Conservation (phyloP, 1,140 invertebrate species). For the Cylas formicarius region DNA sequence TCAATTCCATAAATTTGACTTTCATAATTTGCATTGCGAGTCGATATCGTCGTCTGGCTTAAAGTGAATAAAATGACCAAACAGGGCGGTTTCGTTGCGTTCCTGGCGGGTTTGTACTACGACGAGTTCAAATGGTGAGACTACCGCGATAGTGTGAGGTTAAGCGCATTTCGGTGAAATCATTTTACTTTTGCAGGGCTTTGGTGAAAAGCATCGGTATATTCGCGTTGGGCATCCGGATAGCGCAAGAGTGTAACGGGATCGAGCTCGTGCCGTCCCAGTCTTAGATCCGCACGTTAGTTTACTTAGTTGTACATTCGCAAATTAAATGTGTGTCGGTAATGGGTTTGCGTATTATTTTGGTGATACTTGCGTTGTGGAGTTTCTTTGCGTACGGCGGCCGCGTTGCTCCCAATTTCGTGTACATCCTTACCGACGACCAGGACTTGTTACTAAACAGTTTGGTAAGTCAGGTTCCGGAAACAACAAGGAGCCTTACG, state of each 20-base stretch:
- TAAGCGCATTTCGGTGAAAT: slow-evolving; percentile 9
- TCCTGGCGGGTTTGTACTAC: slow-evolving; percentile 45
- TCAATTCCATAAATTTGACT: no score
- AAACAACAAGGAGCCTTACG: slow-evolving; percentile 1
- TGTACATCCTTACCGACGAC: slow-evolving; percentile 79
- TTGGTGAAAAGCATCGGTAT: slow-evolving; percentile 61
- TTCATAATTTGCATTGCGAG: no score
- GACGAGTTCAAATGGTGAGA: slow-evolving; percentile 49
- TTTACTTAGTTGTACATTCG: slow-evolving; percentile 9
- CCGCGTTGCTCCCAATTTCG: slow-evolving; percentile 52
- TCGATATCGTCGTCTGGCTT: no score
- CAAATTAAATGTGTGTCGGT: slow-evolving; percentile 18
- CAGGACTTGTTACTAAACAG: slow-evolving; percentile 72
- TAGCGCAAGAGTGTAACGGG: slow-evolving; percentile 60
- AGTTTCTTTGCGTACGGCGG: slow-evolving; percentile 5
- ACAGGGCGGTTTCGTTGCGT: slow-evolving; percentile 28
- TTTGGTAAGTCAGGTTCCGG: slow-evolving; percentile 52
- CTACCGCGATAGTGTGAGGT: slow-evolving; percentile 21
- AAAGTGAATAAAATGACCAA: slow-evolving; percentile 32
- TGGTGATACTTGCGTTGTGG: slow-evolving; percentile 14
- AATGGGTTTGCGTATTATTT: slow-evolving; percentile 21
- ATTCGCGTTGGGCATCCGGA: slow-evolving; percentile 57
- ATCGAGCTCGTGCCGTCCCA: slow-evolving; percentile 48
- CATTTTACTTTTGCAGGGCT: slow-evolving; percentile 49
- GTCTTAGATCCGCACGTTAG: slow-evolving; percentile 13